Evolutionary conservation across 2,888 invertebrate genomes (phyloP).

Genomic region (Sarcophaga subvicina): DNA sequence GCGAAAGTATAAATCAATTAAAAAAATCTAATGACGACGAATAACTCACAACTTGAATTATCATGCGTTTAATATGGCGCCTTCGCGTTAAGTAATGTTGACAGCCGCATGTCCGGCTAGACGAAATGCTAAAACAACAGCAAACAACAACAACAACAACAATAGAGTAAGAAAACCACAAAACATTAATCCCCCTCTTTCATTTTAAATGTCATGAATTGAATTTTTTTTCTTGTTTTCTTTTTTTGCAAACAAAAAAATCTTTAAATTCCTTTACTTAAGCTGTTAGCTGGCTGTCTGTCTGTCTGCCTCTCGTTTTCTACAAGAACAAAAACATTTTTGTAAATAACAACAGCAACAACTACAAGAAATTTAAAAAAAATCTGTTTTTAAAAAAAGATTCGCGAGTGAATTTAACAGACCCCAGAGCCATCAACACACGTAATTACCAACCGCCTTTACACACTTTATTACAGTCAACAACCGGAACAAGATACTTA

Average conservation of each 20-base stretch:
- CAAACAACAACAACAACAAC: neutral
- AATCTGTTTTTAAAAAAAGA: constrained; percentile 38
- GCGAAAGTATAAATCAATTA: constrained; percentile 16
- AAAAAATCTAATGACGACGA: constrained; percentile 43
- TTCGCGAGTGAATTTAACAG: constrained; percentile 47
- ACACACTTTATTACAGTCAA: constrained; percentile 65
- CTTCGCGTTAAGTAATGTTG: constrained; percentile 58
- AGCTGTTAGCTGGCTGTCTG: constrained; percentile 27
- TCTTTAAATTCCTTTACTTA: constrained; percentile 41
- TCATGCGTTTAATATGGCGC: constrained; percentile 58
- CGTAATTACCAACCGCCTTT: constrained; percentile 58
- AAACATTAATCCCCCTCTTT: constrained; percentile 56
- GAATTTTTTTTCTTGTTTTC: constrained; percentile 19
- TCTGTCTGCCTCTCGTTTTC: constrained; percentile 3
- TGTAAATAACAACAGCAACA: constrained; percentile 26
- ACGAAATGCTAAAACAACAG: constrained; percentile 31
- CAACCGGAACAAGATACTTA: constrained; percentile 69
- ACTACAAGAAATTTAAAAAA: neutral
- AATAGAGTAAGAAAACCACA: constrained; percentile 9
- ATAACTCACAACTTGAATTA: constrained; percentile 22
- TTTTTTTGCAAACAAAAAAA: constrained; percentile 16
- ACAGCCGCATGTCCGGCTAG: constrained; percentile 66
- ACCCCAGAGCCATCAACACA: constrained; percentile 40
- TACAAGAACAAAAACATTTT: neutral
- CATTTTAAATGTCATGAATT: constrained; percentile 47